phyloP scores from a whole-genome alignment of 2,888 invertebrate species.

The Eupelmus urozonus region DNA sequence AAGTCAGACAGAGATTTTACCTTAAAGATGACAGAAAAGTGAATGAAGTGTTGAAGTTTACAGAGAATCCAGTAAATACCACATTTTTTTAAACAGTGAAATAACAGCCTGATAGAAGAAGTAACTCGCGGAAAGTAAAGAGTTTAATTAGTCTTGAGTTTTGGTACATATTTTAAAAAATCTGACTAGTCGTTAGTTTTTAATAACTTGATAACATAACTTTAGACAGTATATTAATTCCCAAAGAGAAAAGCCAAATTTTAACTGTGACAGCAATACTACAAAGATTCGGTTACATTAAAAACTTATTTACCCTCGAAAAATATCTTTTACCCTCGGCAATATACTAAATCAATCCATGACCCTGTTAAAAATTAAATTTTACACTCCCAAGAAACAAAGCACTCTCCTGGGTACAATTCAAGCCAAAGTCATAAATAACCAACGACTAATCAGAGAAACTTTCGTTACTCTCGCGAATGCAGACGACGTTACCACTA shows the following conservation, averaged over 20 bases:
- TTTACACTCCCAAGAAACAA: background rate
- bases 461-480: slow-evolving; percentile 10
- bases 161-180: background rate
- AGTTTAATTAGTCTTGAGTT: slow-evolving; percentile 30
- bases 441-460: slow-evolving; percentile 44
- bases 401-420: slow-evolving; percentile 20
- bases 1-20: slow-evolving; percentile 45
- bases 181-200: slow-evolving; percentile 40
- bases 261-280: too few relatives aligned
- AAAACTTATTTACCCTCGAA: slow-evolving; percentile 19
- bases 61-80: slow-evolving; percentile 38
- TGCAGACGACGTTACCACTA: slow-evolving; percentile 13
- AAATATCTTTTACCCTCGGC: background rate
- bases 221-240: too few relatives aligned
- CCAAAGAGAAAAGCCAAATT: slow-evolving; percentile 2
- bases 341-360: background rate
- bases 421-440: slow-evolving; percentile 30
- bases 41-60: slow-evolving; percentile 32
- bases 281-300: background rate
- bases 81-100: slow-evolving; percentile 37
- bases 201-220: slow-evolving; percentile 29
- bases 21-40: slow-evolving; percentile 51
- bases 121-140: slow-evolving; percentile 40
- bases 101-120: slow-evolving; percentile 33
- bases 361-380: background rate